Evolutionary conservation across 1,140 invertebrate species (phyloP).

Genomic region (Ceratosolen fusciceps): DNA sequence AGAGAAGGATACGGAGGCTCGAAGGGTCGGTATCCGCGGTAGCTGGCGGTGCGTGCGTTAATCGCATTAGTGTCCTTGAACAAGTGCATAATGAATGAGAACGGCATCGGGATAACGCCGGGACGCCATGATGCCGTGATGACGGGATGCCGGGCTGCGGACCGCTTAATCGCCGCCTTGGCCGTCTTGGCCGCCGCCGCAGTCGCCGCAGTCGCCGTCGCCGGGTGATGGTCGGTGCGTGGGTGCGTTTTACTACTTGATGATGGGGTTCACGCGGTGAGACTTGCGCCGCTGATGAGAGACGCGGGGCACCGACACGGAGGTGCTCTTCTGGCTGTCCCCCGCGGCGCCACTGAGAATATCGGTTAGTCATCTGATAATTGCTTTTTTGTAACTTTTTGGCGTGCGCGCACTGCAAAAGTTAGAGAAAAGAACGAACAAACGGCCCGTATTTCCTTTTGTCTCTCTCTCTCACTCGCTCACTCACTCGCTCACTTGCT

Average conservation of each 20-base stretch:
- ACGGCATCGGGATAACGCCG: background rate
- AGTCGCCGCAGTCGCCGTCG: background rate
- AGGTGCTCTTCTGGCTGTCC: conserved; percentile 50
- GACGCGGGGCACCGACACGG: conserved; percentile 61
- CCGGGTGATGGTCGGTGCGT: conserved; percentile 41
- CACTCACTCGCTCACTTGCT: background rate
- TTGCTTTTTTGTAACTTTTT: conserved; percentile 72
- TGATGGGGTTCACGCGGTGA: conserved; percentile 68
- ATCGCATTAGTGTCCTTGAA: background rate
- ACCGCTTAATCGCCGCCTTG: background rate
- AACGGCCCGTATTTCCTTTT: conserved; percentile 31
- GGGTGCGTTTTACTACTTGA: conserved; percentile 58
- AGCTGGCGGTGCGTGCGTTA: conserved; percentile 7
- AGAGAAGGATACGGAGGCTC: background rate
- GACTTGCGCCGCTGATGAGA: conserved; percentile 66
- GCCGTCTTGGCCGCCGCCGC: background rate
- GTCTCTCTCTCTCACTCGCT: background rate
- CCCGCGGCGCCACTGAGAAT: conserved; percentile 70
- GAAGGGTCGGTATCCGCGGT: background rate
- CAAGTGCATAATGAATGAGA: conserved; percentile 32
- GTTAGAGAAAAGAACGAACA: conserved; percentile 55
- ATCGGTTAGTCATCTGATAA: conserved; percentile 74
- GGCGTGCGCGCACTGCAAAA: conserved; percentile 71
- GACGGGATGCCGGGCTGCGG: background rate
- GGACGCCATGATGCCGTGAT: no score